Percentiles rank a stretch among this genome's conserved stretches.
Evolutionary conservation across 2,797 vertebrate species (phyloP).

Genomic region (Alca torda): DNA sequence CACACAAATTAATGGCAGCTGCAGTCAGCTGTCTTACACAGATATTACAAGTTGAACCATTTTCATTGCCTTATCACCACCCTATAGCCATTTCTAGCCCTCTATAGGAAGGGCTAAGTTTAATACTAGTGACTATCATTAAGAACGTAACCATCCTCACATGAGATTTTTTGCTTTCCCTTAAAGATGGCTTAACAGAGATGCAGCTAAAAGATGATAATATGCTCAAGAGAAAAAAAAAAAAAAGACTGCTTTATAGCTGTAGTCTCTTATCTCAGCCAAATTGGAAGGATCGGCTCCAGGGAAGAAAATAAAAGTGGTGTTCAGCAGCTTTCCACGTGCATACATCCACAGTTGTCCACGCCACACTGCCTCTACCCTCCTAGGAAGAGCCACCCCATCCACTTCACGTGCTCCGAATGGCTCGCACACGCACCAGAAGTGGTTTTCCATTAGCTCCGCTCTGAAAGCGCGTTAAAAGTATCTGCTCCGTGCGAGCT

Average conservation of each 20-base stretch:
- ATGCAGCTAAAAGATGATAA: neutral
- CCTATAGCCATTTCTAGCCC: neutral
- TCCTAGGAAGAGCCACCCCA: neutral
- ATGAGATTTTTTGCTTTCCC: neutral
- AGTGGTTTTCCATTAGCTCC: neutral
- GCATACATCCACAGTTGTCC: neutral
- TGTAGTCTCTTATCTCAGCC: neutral
- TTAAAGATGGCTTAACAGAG: neutral
- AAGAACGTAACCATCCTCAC: neutral
- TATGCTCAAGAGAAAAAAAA: neutral
- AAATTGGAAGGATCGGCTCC: neutral
- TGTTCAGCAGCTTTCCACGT: neutral
- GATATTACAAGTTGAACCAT: neutral
- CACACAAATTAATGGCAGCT: neutral
- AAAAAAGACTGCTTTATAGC: neutral
- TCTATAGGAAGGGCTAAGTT: neutral
- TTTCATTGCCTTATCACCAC: neutral
- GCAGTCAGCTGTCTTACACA: neutral
- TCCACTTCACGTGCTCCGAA: accelerated
- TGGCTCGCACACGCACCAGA: neutral
- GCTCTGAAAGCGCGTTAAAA: neutral
- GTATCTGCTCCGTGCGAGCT: neutral
- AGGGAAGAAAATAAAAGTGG: neutral
- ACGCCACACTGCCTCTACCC: accelerated
- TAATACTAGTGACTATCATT: neutral